Base-by-base conservation (phyloP, 1,140 invertebrate genomes). In the Mizuhopecten yessoensis region DNA sequence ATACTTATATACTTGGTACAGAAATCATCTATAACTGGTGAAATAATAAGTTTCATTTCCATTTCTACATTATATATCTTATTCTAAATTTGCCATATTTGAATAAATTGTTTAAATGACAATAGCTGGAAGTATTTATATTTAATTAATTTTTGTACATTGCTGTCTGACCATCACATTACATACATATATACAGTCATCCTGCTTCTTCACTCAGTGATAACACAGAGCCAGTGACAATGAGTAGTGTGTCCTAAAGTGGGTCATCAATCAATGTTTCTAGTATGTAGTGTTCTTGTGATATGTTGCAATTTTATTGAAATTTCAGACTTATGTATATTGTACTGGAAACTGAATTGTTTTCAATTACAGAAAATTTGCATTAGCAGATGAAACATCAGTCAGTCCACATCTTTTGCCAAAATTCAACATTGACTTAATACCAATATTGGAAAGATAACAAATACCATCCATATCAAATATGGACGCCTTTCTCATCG, bases 141-240 rank as follows among this genome's bases (percentile, higher is more conserved):
- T 75, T 75, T 23, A 75, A 75, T 75, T 75, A 75, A 75, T 75
- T 75, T 75, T 75, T 75, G 11, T 75, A 75, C 29, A n/a, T 75
- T n/a, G 57, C 57, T 29, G n/a, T 75, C n/a, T 75, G 57, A 75
- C n/a, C 57, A 75, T 75, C 57, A 75, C 57, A 75, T n/a, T 75
- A 75, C n/a, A 29, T 75, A 75, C 11, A 75, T 75, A 75, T 75
- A 75, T 29, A 75, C 57, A 29, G n/a, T 29, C 23, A 75, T 75
- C 23, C 17, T 75, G n/a, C n/a, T 75, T 75, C 1, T 75, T n/a
- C 57, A 11, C 29, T 29, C 7, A n/a, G n/a, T 17, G n/a, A 75
- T 29, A 75, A 75, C n/a, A 29, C 17, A 20, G 57, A 75, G 57
- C 57, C 57, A 75, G 57, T 75, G 29, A 29, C 7, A 29, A 75